Conservation (phyloP, 53 echinoderm and acorn worm species). For the Echinarachnius parma region DNA sequence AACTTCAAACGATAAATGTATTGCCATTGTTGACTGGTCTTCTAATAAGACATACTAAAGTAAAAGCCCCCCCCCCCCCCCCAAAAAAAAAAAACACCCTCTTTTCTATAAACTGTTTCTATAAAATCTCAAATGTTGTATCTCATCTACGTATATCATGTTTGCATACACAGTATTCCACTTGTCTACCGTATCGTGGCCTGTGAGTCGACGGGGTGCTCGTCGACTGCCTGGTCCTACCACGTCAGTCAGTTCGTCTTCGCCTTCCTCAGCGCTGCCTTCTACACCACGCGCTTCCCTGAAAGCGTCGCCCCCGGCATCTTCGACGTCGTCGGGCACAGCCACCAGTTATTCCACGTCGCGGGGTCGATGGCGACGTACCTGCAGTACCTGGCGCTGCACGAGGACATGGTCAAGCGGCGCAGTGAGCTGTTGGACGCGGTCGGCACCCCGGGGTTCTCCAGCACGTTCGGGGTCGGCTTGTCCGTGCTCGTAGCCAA, state of each 20-base stretch:
- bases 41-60: too few relatives aligned
- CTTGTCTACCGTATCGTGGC: conserved; percentile 62
- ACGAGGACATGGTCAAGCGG: conserved; percentile 60
- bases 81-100: too few relatives aligned
- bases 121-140: too few relatives aligned
- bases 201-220: conserved; percentile 63
- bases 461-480: too few relatives aligned
- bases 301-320: conserved; percentile 74
- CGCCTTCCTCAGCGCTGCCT: conserved; percentile 39
- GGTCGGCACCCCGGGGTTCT: conserved; percentile 55
- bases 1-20: too few relatives aligned
- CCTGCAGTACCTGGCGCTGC: conserved; percentile 54
- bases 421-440: background rate
- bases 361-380: conserved; percentile 57
- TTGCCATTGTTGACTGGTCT: too few relatives aligned
- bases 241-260: conserved; percentile 70
- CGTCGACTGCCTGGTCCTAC: conserved; percentile 32
- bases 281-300: conserved; percentile 84
- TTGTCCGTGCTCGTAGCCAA: too few relatives aligned
- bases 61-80: too few relatives aligned
- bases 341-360: conserved; percentile 89
- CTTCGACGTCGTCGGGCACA: conserved; percentile 92
- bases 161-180: conserved; percentile 45
- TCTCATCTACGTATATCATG: background rate
- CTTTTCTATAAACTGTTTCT: too few relatives aligned